Evolutionary conservation across 2,797 vertebrate species (phyloP), one percentile per base, ranked within the genome.

Genomic region (Poeciliopsis gracilis): DNA sequence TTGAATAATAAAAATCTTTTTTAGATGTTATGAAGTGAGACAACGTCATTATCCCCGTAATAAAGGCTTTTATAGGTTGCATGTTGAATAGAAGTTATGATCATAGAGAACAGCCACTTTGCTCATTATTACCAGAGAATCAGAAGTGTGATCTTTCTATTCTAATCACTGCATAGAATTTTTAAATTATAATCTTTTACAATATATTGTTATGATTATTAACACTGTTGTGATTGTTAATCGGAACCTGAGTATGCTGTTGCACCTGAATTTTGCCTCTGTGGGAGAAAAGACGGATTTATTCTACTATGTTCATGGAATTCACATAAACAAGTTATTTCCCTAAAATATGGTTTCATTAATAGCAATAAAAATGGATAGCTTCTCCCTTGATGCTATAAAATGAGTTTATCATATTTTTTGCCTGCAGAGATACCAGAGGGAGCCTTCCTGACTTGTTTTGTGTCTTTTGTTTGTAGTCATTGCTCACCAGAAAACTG

Each of bases 401-500:
- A 77, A 70, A 61, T 74, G 9, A 43, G 15, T 55, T 38, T 18
- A 28, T 18, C 7, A 69, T 59, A 16, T 49, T 67, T 82, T 73
- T 28, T 43, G 75, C 71, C 49, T 66, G 30, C 78, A 74, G 70
- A 77, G 77, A 82, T 77, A 78, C 61, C 30, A 63, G 83, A 82
- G 59, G 79, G 77, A 72, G 49, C 73, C 82, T 81, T 85, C 80
- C 75, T 61, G 66, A 57, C 75, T 84, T 90, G 80, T 92, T 90
- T 33, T 33, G 38, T 66, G 9, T 38, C 82, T 85, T 88, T 88
- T 85, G 83, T 77, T 83, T 89, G 92, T 86, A 91, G 89, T 77
- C 87, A 69, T 88, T 73, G 85, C 93, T 91, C 88, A 84, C 90
- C 88, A 71, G 88, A 89, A 85, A 86, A 83, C 76, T 73, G 87